These are phyloP conservation scores for Trematocara variabile DNA, from an alignment of 2,113 vertebrate species.

Conservation along the genomic window DNA sequence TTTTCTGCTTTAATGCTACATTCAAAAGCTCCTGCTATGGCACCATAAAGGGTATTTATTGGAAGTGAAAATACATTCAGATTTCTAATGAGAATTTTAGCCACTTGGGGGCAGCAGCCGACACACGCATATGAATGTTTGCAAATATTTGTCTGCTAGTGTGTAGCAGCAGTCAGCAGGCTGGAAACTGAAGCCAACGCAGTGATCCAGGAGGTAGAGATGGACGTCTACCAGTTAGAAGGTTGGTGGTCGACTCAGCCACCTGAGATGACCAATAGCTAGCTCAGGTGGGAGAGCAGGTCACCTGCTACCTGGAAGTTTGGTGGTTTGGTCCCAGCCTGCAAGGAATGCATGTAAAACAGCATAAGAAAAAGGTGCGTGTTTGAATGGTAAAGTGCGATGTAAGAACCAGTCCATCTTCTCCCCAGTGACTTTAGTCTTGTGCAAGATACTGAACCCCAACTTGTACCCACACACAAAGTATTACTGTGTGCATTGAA, in stretches of 20 bases:
- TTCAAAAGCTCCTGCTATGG: background rate
- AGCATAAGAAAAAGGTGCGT: background rate
- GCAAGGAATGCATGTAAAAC: background rate
- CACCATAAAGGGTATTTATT: fast-evolving
- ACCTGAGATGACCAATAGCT: fast-evolving
- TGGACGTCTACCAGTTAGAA: background rate
- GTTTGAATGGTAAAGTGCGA: background rate
- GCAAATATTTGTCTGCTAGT: background rate
- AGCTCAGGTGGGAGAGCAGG: background rate
- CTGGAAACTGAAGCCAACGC: background rate
- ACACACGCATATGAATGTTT: background rate
- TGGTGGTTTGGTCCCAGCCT: background rate
- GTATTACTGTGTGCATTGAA: background rate
- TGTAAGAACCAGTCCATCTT: fast-evolving
- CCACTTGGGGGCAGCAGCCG: background rate
- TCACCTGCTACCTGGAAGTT: background rate
- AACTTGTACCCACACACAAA: background rate
- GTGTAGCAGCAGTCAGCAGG: background rate
- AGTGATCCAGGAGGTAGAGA: background rate
- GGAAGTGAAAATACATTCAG: background rate
- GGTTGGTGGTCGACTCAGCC: background rate
- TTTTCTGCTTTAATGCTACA: background rate
- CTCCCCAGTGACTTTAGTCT: background rate
- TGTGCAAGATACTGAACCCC: fast-evolving
- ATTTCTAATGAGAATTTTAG: background rate